These are phyloP conservation scores for Microctenopoma lineatum DNA, from an alignment of 2,797 vertebrate genomes.

Conservation along the genomic window DNA sequence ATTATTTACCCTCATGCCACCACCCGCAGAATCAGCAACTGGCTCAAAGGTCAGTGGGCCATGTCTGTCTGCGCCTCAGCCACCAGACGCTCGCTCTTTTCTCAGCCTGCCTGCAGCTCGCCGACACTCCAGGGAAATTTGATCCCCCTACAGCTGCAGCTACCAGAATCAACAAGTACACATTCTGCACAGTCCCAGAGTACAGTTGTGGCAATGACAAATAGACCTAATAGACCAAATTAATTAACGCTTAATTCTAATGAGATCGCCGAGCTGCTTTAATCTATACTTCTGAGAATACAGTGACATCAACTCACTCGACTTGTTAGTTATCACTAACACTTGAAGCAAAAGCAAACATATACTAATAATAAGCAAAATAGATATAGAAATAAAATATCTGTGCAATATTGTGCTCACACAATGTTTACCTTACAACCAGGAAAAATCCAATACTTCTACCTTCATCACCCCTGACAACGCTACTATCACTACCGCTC, in stretches of 20 bases:
- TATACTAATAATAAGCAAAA: not conserved
- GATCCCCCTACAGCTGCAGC: constrained; percentile 74
- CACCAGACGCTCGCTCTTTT: constrained; percentile 59
- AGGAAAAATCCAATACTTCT: not conserved
- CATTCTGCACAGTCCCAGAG: constrained; percentile 10
- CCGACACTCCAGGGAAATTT: constrained; percentile 58
- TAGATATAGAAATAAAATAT: not conserved
- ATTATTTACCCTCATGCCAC: constrained; percentile 74
- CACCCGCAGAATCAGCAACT: constrained; percentile 69
- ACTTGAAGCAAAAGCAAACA: constrained; percentile 13
- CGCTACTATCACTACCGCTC: too few relatives aligned
- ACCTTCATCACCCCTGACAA: too few relatives aligned
- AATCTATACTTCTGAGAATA: constrained; percentile 42
- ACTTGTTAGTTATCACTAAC: constrained; percentile 35
- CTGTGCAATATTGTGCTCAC: not conserved
- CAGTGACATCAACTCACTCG: constrained; percentile 16
- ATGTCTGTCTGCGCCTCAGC: constrained; percentile 53
- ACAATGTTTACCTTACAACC: not conserved
- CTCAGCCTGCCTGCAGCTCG: constrained; percentile 42
- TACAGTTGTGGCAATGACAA: constrained; percentile 37
- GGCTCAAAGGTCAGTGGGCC: constrained; percentile 73
- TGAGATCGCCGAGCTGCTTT: constrained; percentile 42
- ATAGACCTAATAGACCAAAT: constrained; percentile 55
- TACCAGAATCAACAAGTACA: constrained; percentile 57
- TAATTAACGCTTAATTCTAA: constrained; percentile 52